phyloP scores from a whole-genome alignment of 1,140 invertebrate genomes.

The Diplogasteroides magnus region DNA sequence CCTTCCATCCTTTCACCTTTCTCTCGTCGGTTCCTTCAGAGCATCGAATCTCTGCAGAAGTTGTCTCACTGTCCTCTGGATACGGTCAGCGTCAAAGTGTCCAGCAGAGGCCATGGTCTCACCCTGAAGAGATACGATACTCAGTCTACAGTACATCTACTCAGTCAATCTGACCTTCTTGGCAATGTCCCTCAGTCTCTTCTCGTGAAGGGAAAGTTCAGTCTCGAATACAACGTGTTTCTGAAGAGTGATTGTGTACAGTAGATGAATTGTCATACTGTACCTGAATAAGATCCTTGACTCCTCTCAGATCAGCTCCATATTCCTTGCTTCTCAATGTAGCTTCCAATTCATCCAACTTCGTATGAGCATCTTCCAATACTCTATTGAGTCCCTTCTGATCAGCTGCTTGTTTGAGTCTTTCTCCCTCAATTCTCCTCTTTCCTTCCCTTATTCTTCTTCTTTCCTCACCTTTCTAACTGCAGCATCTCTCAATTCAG shows the following conservation, averaged over 20 bases:
- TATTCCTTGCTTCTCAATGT: conserved; percentile 68
- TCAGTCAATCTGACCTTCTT: conserved; percentile 39
- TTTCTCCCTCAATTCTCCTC: conserved; percentile 78
- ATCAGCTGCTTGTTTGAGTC: conserved; percentile 70
- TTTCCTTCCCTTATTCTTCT: no score
- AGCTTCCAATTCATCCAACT: conserved; percentile 66
- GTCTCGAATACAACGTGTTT: conserved; percentile 77
- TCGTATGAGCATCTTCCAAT: conserved; percentile 71
- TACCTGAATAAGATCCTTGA: conserved; percentile 69
- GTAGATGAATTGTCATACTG: not conserved
- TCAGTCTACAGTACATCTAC: no score
- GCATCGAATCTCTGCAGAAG: conserved; percentile 24
- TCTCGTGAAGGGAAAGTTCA: conserved; percentile 72
- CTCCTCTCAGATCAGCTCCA: conserved; percentile 76
- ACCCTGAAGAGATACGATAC: conserved; percentile 60
- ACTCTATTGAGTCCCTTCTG: conserved; percentile 63
- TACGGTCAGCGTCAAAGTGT: conserved; percentile 84
- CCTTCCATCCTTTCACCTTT: no score
- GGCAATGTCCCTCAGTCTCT: conserved; percentile 71
- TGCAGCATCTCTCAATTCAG: conserved; percentile 15
- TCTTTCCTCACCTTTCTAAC: not conserved
- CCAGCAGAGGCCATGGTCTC: conserved; percentile 82
- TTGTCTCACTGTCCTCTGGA: conserved; percentile 66
- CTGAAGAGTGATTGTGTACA: conserved; percentile 57
- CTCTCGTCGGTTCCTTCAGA: conserved; percentile 12